Base-by-base conservation (phyloP, 2,888 invertebrate species). In the Parthenolecanium corni region DNA sequence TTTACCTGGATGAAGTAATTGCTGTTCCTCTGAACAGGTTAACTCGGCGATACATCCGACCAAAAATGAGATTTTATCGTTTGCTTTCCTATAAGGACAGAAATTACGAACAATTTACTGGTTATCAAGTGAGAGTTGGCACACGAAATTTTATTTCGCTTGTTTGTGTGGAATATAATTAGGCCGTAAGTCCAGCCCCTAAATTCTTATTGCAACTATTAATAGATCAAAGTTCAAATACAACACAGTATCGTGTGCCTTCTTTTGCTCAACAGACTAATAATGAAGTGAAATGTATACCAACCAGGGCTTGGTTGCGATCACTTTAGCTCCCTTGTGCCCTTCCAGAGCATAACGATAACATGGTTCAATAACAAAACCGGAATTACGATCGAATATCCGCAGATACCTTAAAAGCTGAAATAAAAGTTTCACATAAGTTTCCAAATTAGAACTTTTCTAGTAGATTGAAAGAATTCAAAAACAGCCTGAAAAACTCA, bases 1-100 rank as follows among this genome's bases (percentile, higher is more conserved):
- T 76, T 93, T 89, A 20, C 96, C 97, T 25, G 90, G 85, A 74
- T 89, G 88, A 64, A 98, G 76, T 46, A 97, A 76, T 68, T 89
- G 85, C 40, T 84, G 82, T 75, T 98, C 98, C 74, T 98, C 97
- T 70, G 89, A 86, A 74, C 90, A 89, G 18, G 88, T 88, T 71
- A 98, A 79, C 75, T 96, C 96, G 31, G 96, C 96, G 71, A 98
- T 96, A 74, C 97, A 97, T 31, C 98, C 98, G 67, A 97, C 93
- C 66, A 98, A 79, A 74, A 89, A 88, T 71, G 90, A 87, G 69
- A 98, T 96, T 75, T 93, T 90, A 69, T 97, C 96, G 76, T 94
- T 88, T 74, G 94, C 95, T 67, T 82, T 72, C 79, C 80, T 80
- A 70, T 3, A 31, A 31, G 4, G 9, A 31, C 31, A 31, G 9